A percentile compares a stretch with the other conserved stretches of the same genome.
Conservation (phyloP, 2,888 invertebrate species). For the Phlogophora meticulosa region DNA sequence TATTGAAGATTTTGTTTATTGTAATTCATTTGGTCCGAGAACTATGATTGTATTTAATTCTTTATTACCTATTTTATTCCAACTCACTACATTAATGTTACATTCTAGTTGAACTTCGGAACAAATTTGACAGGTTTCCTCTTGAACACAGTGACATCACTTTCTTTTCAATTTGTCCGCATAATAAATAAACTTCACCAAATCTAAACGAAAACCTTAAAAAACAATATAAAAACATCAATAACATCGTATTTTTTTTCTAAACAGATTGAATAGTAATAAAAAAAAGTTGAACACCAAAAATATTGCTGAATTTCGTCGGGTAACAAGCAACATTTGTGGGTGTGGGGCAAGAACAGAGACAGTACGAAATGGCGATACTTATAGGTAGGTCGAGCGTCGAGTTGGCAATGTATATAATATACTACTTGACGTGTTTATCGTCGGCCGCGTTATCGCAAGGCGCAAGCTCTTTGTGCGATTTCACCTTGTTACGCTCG, state of each 20-base stretch:
- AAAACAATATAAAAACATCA: slow-evolving; percentile 27
- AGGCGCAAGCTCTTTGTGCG: slow-evolving; percentile 85
- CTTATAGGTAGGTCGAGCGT: slow-evolving; percentile 89
- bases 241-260: slow-evolving; percentile 18
- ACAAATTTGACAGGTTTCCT: slow-evolving; percentile 29
- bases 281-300: neutral
- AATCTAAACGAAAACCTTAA: slow-evolving; percentile 51
- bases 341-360: slow-evolving; percentile 86
- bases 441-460: slow-evolving; percentile 84
- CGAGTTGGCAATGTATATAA: slow-evolving; percentile 88
- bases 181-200: slow-evolving; percentile 66
- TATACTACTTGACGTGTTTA: slow-evolving; percentile 85
- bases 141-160: slow-evolving; percentile 5
- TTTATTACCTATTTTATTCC: neutral
- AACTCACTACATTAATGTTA: accelerated
- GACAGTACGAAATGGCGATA: slow-evolving; percentile 86
- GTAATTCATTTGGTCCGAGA: accelerated
- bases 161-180: slow-evolving; percentile 65
- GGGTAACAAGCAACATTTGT: slow-evolving; percentile 80
- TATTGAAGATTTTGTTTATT: accelerated
- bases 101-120: slow-evolving; percentile 53
- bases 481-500: slow-evolving; percentile 83
- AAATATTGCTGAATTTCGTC: slow-evolving; percentile 22
- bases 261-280: neutral
- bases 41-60: accelerated